Evolutionary conservation across 2,113 vertebrate species (phyloP), one percentile per base, ranked within the genome.

Genomic region (Paramisgurnus dabryanus): DNA sequence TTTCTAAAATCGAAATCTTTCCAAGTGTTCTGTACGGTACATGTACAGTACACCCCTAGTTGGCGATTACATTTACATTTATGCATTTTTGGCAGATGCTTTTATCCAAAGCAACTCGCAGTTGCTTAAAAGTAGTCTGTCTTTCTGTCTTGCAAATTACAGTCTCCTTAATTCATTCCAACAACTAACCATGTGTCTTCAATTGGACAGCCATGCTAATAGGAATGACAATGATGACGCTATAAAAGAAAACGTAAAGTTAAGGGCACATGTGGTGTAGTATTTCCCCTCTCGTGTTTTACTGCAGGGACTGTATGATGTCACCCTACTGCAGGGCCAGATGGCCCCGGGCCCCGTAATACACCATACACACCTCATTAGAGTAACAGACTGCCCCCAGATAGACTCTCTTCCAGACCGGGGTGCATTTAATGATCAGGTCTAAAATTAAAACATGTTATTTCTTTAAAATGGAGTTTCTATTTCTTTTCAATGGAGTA

Each of bases 231-330:
- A 27, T 15, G 43, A 86, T 71, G 76, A 73, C 47, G 71, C 79
- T 79, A 66, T 87, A 80, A 81, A 87, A 87, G 83, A 79, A 78
- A 84, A 84, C 80, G 80, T 83, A 79, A 61, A 78, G 82, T 85
- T 75, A 85, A 81, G 79, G 82, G 70, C 82, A 79, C 81, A 81
- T 86, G 80, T 87, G 85, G 78, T 88, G 82, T 61, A 73, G 86
- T 86, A 83, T 75, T 86, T 87, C 85, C 85, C 86, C 78, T 74
- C 67, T 86, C 83, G 72, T 76, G 77, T 86, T 89, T 89, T 88
- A 86, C 83, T 88, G 86, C 87, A 76, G 80, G 76, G 89, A 85
- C 64, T 76, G 83, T 64, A 86, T 89, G 86, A 90, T 87, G 84
- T 87, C 80, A 84, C 39, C 60, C 68, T 84, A 83, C 77, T 76